These are phyloP conservation scores for Pissodes strobi DNA, from an alignment of 1,140 invertebrate species.

Conservation along the genomic window DNA sequence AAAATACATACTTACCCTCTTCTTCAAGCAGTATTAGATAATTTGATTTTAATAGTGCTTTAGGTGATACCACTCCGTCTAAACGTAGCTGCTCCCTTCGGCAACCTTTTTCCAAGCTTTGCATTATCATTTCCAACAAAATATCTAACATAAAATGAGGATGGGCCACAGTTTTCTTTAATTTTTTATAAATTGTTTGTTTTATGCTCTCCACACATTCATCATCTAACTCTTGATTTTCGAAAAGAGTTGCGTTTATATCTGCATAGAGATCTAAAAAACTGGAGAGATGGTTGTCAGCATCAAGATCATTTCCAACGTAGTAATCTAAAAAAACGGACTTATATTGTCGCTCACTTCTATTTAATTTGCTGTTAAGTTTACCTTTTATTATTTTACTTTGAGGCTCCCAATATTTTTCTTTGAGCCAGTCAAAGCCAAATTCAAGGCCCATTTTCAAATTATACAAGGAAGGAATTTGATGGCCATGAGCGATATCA, in stretches of 20 bases:
- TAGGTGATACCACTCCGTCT: constrained; percentile 18
- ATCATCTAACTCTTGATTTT: constrained; percentile 3
- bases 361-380: not conserved
- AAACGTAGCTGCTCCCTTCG: not conserved
- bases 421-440: constrained; percentile 47
- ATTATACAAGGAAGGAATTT: constrained; percentile 39
- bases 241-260: constrained; percentile 23
- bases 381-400: constrained; percentile 36
- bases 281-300: not conserved
- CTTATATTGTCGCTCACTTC: too few species aligned
- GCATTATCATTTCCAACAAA: constrained; percentile 27
- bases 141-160: constrained; percentile 7
- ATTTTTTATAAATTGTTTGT: constrained; percentile 14
- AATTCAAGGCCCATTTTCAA: constrained; percentile 40
- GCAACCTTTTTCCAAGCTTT: not conserved
- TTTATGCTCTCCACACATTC: constrained; percentile 11
- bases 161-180: constrained; percentile 7
- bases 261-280: constrained; percentile 18
- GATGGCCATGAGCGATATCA: constrained; percentile 48
- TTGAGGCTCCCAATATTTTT: constrained; percentile 49
- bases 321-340: constrained; percentile 27
- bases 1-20: not conserved
- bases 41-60: too few species aligned
- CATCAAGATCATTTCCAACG: constrained; percentile 4
- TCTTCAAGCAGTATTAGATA: too few species aligned